Evolutionary conservation across 92 coral and sea anemone species (phyloP).

Genomic region (Epizoanthus stellaris): DNA sequence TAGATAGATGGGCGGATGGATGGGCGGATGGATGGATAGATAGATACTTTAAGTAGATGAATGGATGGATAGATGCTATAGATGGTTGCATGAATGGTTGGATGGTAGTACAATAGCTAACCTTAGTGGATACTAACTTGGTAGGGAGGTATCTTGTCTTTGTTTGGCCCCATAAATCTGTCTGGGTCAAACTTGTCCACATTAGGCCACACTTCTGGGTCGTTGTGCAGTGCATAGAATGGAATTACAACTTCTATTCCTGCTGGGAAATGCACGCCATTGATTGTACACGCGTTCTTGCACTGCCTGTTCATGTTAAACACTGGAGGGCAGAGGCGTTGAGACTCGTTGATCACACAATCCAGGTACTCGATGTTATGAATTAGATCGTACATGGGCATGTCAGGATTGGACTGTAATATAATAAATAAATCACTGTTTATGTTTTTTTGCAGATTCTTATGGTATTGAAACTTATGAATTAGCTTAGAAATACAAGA

Average conservation of each 20-base stretch:
- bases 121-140: background rate
- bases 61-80: too few relatives aligned
- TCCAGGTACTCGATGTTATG: constrained; percentile 76
- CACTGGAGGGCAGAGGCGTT: constrained; percentile 67
- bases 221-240: constrained; percentile 65
- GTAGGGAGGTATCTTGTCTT: constrained; percentile 4
- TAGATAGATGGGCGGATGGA: too few relatives aligned
- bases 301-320: constrained; percentile 54
- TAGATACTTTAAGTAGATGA: too few relatives aligned
- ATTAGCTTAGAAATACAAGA: too few relatives aligned
- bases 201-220: constrained; percentile 77
- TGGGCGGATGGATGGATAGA: too few relatives aligned
- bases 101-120: too few relatives aligned
- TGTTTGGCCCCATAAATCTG: constrained; percentile 50
- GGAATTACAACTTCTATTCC: constrained; percentile 67
- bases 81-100: too few relatives aligned
- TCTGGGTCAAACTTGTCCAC: constrained; percentile 77
- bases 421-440: too few relatives aligned
- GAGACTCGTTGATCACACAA: constrained; percentile 72
- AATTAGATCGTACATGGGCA: constrained; percentile 67
- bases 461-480: too few relatives aligned
- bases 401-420: constrained; percentile 56
- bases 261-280: constrained; percentile 61
- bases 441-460: too few relatives aligned
- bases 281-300: constrained; percentile 52